These are phyloP conservation scores for Trididemnum clinides DNA, from an alignment of 23 tunicate genomes.

Conservation along the genomic window DNA sequence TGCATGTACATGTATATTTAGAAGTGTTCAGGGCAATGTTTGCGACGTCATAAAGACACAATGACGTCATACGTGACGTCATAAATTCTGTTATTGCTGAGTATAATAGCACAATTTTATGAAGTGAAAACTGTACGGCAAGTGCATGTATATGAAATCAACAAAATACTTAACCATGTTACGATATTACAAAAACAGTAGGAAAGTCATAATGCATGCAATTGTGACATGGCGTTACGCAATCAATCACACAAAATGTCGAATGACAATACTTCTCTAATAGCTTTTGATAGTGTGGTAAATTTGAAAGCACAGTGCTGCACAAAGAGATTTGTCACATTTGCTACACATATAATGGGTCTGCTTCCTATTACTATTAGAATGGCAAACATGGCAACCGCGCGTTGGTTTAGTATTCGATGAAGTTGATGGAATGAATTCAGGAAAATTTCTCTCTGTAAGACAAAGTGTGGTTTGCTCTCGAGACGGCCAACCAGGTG, in stretches of 20 bases:
- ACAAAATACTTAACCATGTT: not conserved
- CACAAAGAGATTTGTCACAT: not conserved
- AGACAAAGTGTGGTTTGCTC: not conserved
- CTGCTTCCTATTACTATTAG: not conserved
- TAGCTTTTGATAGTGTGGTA: not conserved
- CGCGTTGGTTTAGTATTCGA: not conserved
- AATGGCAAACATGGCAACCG: not conserved
- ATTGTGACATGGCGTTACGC: too few relatives aligned
- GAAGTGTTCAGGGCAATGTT: too few relatives aligned
- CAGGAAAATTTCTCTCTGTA: not conserved
- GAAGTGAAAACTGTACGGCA: too few relatives aligned
- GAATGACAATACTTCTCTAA: too few relatives aligned
- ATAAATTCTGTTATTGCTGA: too few relatives aligned
- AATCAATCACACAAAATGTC: too few relatives aligned
- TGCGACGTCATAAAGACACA: not conserved
- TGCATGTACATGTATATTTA: not conserved
- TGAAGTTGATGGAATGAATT: not conserved
- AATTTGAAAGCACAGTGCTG: slow-evolving; percentile 3
- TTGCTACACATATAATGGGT: not conserved
- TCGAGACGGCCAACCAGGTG: not conserved
- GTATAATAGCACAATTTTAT: too few relatives aligned
- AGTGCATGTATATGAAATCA: not conserved
- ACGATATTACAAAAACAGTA: too few relatives aligned
- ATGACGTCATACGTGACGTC: not conserved
- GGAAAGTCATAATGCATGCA: too few relatives aligned